Evolutionary conservation across 2,888 invertebrate species (phyloP).

Genomic region (Cylindroiulus punctatus): DNA sequence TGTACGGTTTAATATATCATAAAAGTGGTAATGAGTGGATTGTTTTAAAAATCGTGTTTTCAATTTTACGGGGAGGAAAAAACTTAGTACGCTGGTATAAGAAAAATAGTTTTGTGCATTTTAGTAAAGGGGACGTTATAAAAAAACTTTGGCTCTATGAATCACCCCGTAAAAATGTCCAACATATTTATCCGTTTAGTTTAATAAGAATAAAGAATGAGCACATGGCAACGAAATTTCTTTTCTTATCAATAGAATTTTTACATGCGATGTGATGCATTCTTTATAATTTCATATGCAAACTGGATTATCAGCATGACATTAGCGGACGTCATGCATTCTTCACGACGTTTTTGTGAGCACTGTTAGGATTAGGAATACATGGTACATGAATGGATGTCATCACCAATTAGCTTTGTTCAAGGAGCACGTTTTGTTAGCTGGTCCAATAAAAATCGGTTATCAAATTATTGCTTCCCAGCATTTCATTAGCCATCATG

Average conservation of each 20-base stretch:
- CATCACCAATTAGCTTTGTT: constrained; percentile 16
- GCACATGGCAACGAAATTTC: neutral
- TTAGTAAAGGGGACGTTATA: no score
- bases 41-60: no score
- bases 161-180: no score
- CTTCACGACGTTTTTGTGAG: neutral
- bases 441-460: neutral
- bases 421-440: neutral
- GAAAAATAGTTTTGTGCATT: no score
- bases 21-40: no score
- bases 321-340: neutral
- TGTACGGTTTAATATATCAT: no score
- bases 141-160: no score
- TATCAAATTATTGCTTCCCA: neutral
- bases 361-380: neutral
- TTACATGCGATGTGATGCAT: neutral
- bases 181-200: no score
- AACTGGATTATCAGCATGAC: neutral
- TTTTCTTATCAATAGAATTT: neutral
- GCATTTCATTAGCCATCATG: neutral
- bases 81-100: no score
- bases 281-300: constrained; percentile 12
- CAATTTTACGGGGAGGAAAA: no score
- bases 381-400: neutral
- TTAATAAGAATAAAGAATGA: no score